Percentiles rank a stretch among this genome's conserved stretches.
These are phyloP conservation scores for Notoglanidium macrostoma DNA, from an alignment of 2,797 vertebrate species.

Conservation along the genomic window DNA sequence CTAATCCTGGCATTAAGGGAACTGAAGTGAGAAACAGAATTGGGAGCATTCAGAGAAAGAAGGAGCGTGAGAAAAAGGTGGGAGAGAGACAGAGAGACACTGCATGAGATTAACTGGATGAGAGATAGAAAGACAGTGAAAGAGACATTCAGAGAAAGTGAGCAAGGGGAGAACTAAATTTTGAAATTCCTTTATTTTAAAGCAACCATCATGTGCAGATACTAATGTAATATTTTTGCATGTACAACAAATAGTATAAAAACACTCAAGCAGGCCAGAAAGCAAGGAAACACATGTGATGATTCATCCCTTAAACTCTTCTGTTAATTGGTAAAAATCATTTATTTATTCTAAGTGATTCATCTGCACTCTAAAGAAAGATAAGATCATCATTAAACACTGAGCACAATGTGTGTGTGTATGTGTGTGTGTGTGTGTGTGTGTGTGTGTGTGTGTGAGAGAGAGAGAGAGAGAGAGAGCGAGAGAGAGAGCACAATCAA, in stretches of 20 bases:
- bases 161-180: conserved; percentile 12
- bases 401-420: neutral
- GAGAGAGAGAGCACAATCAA: neutral
- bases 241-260: neutral
- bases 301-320: neutral
- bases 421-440: neutral
- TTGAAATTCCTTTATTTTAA: neutral
- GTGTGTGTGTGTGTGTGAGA: neutral
- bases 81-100: neutral
- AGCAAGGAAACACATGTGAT: neutral
- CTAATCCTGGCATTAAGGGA: neutral
- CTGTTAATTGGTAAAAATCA: neutral
- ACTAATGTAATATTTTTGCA: neutral
- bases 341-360: neutral
- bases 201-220: neutral
- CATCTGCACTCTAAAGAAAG: neutral
- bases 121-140: neutral
- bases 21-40: neutral
- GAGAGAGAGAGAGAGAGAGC: conserved; percentile 5
- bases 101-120: neutral
- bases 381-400: neutral
- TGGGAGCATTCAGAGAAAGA: neutral
- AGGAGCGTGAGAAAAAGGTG: neutral
- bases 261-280: neutral
- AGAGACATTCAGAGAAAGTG: neutral